phyloP scores from a whole-genome alignment of 2,113 vertebrate genomes.

The Turdus rufiventris region DNA sequence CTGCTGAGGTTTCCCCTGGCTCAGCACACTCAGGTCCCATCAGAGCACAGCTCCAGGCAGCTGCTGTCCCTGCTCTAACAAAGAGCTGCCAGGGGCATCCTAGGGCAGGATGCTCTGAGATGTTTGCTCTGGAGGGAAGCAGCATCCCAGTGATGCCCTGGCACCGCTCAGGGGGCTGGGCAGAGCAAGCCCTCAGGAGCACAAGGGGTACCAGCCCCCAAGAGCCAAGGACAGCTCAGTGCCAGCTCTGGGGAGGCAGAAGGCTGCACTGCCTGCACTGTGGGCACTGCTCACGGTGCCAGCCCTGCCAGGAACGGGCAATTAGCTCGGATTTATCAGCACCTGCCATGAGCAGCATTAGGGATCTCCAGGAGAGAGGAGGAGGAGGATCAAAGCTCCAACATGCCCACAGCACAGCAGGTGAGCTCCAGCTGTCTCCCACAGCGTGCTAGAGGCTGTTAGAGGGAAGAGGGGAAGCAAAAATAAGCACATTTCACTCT shows the following conservation, averaged over 20 bases:
- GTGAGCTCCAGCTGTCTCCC: not conserved
- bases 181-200: not conserved
- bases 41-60: not conserved
- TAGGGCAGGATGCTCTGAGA: rapidly evolving
- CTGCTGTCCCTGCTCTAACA: not conserved
- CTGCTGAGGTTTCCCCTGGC: not conserved
- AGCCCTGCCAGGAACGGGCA: not conserved
- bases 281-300: not conserved
- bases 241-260: not conserved
- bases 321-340: not conserved
- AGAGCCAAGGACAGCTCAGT: not conserved
- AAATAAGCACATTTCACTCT: not conserved
- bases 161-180: not conserved
- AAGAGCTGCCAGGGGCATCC: not conserved
- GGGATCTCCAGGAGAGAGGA: not conserved
- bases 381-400: not conserved
- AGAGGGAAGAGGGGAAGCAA: not conserved
- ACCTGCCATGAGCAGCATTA: not conserved
- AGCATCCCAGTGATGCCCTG: rapidly evolving
- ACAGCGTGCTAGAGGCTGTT: not conserved
- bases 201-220: not conserved
- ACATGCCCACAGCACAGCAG: not conserved
- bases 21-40: not conserved
- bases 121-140: not conserved
- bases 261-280: not conserved